Evolutionary conservation across 2,113 vertebrate species (phyloP), one percentile per base, ranked within the genome.

Genomic region (Lagenorhynchus albirostris): DNA sequence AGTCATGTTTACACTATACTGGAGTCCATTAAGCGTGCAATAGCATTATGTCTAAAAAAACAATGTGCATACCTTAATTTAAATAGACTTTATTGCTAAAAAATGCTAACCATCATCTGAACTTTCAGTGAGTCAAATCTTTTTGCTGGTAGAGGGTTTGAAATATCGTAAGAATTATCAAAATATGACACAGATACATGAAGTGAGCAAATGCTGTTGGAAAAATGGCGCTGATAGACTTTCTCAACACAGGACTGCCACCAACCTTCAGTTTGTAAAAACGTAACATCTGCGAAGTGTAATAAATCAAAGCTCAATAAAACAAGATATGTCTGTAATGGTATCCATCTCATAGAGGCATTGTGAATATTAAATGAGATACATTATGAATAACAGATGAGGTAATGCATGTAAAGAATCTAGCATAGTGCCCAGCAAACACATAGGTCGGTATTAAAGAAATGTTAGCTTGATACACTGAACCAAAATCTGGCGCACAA

Each of bases 341-440:
- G 17, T 41, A 29, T 84, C n/a, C 36, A 26, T 17, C 31, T 89
- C 47, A 14, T 17, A 85, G 94, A 77, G 53, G 76, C 53, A 62
- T 15, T 93, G 77, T 25, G 41, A 91, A 81, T 93, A 94, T 36
- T 88, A 89, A 91, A 65, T 2, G 65, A 96, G 85, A 76, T 91
- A 10, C 8, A n/a, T 60, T 44, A 41, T 41, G 67, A 93, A 71
- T 47, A 53, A 17, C 62, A 41, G 62, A 68, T 60, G 60, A 91
- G 41, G 50, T 17, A 8, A 36, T 14, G 77, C n/a, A 12, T 14
- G 55, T 73, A 20, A 85, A 92, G 71, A 74, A 67, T 67, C 67
- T 53, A 58, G 80, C 80, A 13, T 14, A 36, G 68, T n/a, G 47
- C 80, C 62, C 44, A 74, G 60, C 29, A 60, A 74, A 76, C 29